phyloP scores from a whole-genome alignment of 2,797 vertebrate species.

The Sebastes paucispinis region DNA sequence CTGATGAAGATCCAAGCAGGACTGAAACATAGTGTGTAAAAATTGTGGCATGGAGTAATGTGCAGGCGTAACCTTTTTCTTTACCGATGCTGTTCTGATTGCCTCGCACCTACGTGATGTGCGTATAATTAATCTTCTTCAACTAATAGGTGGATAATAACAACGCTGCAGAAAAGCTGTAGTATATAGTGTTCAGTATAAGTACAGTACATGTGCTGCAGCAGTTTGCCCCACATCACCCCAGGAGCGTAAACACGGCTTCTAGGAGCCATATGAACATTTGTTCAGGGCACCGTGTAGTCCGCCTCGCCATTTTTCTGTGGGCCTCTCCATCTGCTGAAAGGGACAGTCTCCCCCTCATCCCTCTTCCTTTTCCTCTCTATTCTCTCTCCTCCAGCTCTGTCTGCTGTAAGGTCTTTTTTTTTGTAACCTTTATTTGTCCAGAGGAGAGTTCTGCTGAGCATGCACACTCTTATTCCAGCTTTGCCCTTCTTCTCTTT shows the following conservation, averaged over 20 bases:
- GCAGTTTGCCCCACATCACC: conserved; percentile 47
- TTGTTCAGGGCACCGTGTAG: conserved; percentile 48
- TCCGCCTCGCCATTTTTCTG: conserved; percentile 40
- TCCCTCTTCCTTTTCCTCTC: conserved; percentile 14
- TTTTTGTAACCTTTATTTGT: conserved; percentile 59
- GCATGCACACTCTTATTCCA: conserved; percentile 37
- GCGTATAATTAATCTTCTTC: too few species aligned
- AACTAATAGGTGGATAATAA: neutral
- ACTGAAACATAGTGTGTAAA: too few species aligned
- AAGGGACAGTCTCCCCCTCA: conserved; percentile 44
- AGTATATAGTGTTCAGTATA: neutral
- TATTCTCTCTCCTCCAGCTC: conserved; percentile 23
- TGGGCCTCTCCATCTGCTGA: conserved; percentile 45
- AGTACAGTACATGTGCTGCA: conserved; percentile 2
- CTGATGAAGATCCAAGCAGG: too few species aligned
- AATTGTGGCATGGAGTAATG: too few species aligned
- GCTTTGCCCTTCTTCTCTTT: conserved; percentile 48
- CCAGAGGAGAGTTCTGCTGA: conserved; percentile 59
- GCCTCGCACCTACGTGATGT: too few species aligned
- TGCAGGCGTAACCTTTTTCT: too few species aligned
- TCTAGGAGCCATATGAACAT: conserved; percentile 51
- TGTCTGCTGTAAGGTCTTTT: conserved; percentile 22
- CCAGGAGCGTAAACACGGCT: conserved; percentile 45
- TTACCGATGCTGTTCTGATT: too few species aligned
- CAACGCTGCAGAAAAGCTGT: neutral